These are phyloP conservation scores for Eristalis pertinax DNA, from an alignment of 2,888 invertebrate genomes.

Conservation along the genomic window DNA sequence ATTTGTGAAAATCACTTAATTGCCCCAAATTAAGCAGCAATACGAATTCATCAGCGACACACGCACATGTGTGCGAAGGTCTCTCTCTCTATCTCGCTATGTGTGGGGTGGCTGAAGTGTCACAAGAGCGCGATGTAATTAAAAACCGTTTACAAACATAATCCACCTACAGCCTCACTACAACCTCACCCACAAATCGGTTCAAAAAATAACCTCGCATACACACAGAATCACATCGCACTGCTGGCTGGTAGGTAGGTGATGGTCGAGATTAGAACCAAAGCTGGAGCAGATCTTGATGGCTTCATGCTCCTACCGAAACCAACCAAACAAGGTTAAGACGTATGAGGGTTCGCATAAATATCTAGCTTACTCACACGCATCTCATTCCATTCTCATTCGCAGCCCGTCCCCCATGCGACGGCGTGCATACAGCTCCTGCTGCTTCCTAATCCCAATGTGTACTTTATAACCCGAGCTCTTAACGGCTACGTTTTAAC, in stretches of 20 bases:
- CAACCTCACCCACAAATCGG: conserved; percentile 25
- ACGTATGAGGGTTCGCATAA: neutral
- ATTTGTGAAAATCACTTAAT: conserved; percentile 72
- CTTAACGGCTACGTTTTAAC: conserved; percentile 70
- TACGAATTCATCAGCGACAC: conserved; percentile 51
- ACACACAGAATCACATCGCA: neutral
- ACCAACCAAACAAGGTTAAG: neutral
- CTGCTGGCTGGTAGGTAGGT: neutral
- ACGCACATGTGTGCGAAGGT: neutral
- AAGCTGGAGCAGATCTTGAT: neutral
- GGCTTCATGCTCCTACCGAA: neutral
- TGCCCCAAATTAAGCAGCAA: conserved; percentile 60
- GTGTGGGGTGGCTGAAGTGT: conserved; percentile 5
- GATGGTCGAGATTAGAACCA: neutral
- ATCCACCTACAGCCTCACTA: conserved; percentile 53
- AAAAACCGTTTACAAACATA: conserved; percentile 70
- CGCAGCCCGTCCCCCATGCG: neutral
- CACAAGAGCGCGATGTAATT: conserved; percentile 58
- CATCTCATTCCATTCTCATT: no score
- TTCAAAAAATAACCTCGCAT: neutral
- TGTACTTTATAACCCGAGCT: conserved; percentile 68
- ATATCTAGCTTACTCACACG: neutral
- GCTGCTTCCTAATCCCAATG: conserved; percentile 61
- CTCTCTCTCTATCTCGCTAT: no score
- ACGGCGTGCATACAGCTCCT: conserved; percentile 8